Percentiles rank a stretch among this genome's conserved stretches.
phyloP scores from a whole-genome alignment of 2,113 vertebrate genomes.

The Bolborhynchus lineola region DNA sequence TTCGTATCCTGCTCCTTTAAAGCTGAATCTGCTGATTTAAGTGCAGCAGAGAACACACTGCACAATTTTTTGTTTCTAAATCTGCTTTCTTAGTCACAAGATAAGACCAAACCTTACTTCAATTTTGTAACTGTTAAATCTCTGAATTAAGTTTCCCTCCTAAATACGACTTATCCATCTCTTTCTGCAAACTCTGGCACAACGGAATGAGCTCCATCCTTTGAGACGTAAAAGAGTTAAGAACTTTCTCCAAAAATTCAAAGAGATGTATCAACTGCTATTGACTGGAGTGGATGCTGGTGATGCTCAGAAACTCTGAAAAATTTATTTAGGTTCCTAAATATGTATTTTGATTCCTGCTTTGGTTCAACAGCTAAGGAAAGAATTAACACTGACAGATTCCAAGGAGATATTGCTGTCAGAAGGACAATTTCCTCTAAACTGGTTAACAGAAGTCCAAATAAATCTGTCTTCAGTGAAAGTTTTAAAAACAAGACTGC shows the following conservation, averaged over 20 bases:
- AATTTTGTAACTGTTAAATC: background rate
- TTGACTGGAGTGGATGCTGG: background rate
- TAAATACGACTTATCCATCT: background rate
- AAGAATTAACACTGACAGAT: slow-evolving; percentile 37
- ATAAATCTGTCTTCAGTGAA: slow-evolving; percentile 44
- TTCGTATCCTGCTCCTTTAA: background rate
- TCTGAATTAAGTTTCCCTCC: background rate
- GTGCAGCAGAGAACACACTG: background rate
- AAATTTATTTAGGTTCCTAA: background rate
- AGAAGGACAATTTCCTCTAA: slow-evolving; percentile 51
- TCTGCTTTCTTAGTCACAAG: background rate
- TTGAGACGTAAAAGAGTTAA: background rate
- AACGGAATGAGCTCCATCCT: background rate
- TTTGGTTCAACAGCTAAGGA: slow-evolving; percentile 28
- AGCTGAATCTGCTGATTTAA: background rate
- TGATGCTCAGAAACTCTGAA: background rate
- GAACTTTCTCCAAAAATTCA: background rate
- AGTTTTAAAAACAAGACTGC: background rate
- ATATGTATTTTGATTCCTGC: slow-evolving; percentile 40
- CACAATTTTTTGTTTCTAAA: background rate
- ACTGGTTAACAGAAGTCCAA: slow-evolving; percentile 26
- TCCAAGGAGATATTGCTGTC: slow-evolving; percentile 28
- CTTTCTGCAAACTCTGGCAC: background rate
- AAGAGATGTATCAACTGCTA: background rate
- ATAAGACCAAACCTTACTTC: background rate